Base-by-base conservation (phyloP, 2,888 invertebrate species). In the Lepidonotus clava region DNA sequence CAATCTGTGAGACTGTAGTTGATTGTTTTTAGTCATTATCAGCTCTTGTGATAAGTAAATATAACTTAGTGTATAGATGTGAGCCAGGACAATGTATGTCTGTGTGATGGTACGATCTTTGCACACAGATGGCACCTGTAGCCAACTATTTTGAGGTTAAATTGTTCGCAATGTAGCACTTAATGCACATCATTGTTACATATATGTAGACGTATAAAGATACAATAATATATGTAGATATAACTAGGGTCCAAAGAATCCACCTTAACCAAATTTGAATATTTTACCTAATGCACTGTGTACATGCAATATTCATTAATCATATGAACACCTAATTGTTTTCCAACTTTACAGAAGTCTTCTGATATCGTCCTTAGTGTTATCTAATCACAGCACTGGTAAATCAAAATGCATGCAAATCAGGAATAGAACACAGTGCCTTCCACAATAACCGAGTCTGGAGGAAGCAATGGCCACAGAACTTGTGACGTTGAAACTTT, bases 211-310 rank as follows among this genome's bases (percentile, higher is more conserved):
- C 1, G 28, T 61, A 24, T 61, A 61, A 61, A n/a, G n/a, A n/a
- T n/a, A n/a, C n/a, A n/a, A n/a, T n/a, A n/a, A n/a, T n/a, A n/a
- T n/a, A n/a, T 61, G 28, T 61, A 61, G 61, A 2, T 61, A 61
- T 61, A n/a, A n/a, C 24, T 61, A 61, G 61, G 61, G 61, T 61
- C 61, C 61, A 61, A 61, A 61, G 61, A 61, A 61, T 61, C 61
- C 61, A n/a, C 24, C n/a, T n/a, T n/a, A n/a, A n/a, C n/a, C n/a
- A n/a, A n/a, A n/a, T n/a, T n/a, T n/a, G n/a, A n/a, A n/a, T n/a
- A n/a, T n/a, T n/a, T n/a, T n/a, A n/a, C n/a, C n/a, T n/a, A n/a
- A n/a, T n/a, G n/a, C n/a, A n/a, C n/a, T n/a, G n/a, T n/a, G n/a
- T n/a, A n/a, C n/a, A n/a, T n/a, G n/a, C n/a, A n/a, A n/a, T n/a